Evolutionary conservation across 1,140 invertebrate species (phyloP), one percentile per base, ranked within the genome.

Genomic region (Aphaenogaster ashmeadi): DNA sequence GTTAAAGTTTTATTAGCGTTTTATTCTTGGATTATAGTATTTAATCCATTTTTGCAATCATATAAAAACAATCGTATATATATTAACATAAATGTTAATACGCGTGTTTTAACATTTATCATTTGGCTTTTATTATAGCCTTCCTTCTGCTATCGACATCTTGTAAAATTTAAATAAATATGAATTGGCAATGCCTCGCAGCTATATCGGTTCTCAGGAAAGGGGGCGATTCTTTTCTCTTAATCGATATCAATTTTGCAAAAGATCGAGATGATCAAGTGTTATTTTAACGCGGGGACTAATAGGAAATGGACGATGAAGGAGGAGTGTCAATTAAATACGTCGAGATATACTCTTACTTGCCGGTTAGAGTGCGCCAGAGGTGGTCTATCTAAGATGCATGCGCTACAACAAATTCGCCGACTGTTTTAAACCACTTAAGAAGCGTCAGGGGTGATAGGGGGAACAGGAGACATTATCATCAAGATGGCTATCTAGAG

Each of bases 391-490:
- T 62, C 89, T 91, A 91, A 90, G 38, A 88, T 91, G 90, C 90
- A 91, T 91, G 90, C 90, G 90, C 88, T 91, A 91, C 90, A 87
- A 91, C 90, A 91, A 90, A 86, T 89, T 78, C 88, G 85, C 90
- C 87, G 90, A 88, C 62, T 89, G 74, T 90, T 69, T 91, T 83
- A 85, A 88, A 91, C 89, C 89, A 88, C 62, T 91, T 87, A 89
- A 91, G 18, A 89, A 91, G 89, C 90, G 67, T 85, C 66, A 87
- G 62, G 66, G 60, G 27, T 60, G 77, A 87, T 41, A 87, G 56
- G 52, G 62, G 64, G n/a, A 52, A 60, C 27, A 60, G 78, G 78
- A 62, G 47, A 78, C 58, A 75, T 72, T 66, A 84, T 84, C 36
- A 81, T 87, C 58, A 71, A 83, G 64, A 90, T 56, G 38, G n/a